phyloP scores from a whole-genome alignment of 2,797 vertebrate species.

The Allobates femoralis region DNA sequence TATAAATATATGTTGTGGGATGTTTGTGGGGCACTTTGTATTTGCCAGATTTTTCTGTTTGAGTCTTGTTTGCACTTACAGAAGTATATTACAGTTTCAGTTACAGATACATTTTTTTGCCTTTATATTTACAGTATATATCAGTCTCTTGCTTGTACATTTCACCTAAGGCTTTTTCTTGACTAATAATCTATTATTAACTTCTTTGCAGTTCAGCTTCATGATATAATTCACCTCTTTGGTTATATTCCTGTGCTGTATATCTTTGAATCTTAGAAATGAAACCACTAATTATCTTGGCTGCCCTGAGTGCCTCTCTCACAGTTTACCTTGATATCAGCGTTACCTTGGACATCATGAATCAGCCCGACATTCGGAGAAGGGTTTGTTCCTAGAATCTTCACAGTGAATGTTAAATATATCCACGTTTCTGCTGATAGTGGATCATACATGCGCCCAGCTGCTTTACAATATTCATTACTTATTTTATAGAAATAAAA shows the following conservation, averaged over 20 bases:
- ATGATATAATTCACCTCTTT: neutral
- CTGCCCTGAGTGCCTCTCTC: neutral
- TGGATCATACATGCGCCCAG: neutral
- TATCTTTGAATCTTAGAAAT: constrained; percentile 1
- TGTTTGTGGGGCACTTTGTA: too few relatives aligned
- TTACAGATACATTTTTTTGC: neutral
- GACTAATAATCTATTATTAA: neutral
- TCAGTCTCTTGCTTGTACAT: neutral
- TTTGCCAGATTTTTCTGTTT: too few relatives aligned
- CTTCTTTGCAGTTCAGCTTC: neutral
- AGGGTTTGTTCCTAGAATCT: neutral
- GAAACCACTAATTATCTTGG: neutral
- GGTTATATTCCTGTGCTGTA: neutral
- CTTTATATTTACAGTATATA: neutral
- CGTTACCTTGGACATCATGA: neutral
- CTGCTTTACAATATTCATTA: neutral
- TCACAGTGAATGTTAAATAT: neutral
- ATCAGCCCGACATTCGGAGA: neutral
- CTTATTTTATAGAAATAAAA: neutral
- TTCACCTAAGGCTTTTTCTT: neutral
- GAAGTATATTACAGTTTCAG: neutral
- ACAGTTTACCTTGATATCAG: neutral
- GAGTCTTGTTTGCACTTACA: neutral
- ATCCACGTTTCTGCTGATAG: neutral
- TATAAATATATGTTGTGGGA: too few relatives aligned